Evolutionary conservation across 2,888 invertebrate genomes (phyloP), one percentile per base, ranked within the genome.

Genomic region (Odontocolon sp.): DNA sequence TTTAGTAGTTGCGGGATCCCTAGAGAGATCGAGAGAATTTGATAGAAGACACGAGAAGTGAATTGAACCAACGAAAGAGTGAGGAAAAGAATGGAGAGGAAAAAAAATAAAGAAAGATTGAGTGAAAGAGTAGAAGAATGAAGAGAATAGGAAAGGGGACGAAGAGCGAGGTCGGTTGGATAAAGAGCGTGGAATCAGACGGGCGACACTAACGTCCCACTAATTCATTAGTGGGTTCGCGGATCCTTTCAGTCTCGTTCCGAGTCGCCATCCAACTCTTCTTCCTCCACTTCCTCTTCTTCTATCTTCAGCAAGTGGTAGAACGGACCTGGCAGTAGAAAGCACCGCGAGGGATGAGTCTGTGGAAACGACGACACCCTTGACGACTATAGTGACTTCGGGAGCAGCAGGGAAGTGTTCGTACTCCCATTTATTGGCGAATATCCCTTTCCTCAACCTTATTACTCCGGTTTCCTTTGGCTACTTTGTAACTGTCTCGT

Each of bases 121-220:
- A 40, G 28, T 21, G 9, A 9, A 57, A 16, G 16, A 18, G 16
- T 14, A 26, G 40, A 26, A 9, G 18, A 61, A 45, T 28, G 21
- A 18, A 45, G 8, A 3, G 42, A 61, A 61, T 21, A 40, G 26
- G 40, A 36, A 16, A 16, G 59, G 40, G 59, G 40, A 42, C 28
- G 61, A 61, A 45, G 31, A 42, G 45, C 45, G 16, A 26, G 16
- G 59, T 59, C 61, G 45, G 61, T 61, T 61, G 45, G 61, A 61
- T 61, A 61, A 61, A 61, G 61, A 61, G 61, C 45, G 61, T 31
- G 61, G 61, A 61, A 61, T 61, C 61, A 61, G 61, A 61, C 45
- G 31, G 61, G 45, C 42, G 61, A 61, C 61, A 61, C 42, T 61
- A 61, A 61, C 45, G 61, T 61, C 45, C 61, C 45, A 61, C 61